A percentile compares a stretch with the other conserved stretches of the same genome.
These are phyloP conservation scores for Lamprotornis superbus DNA, from an alignment of 2,113 vertebrate genomes.

Conservation along the genomic window DNA sequence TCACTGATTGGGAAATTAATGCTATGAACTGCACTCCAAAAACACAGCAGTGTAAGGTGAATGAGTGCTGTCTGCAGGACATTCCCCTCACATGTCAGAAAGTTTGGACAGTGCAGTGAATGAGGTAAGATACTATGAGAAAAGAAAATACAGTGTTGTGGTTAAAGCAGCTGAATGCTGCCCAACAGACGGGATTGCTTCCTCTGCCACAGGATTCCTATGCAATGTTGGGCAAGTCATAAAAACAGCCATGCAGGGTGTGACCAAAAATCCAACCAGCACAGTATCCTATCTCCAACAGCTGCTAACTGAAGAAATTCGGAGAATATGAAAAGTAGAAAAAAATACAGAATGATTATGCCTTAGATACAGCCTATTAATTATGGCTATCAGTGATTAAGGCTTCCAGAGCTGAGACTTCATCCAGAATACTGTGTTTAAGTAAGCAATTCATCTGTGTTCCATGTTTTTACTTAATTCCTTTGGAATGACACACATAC, in stretches of 20 bases:
- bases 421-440: background rate
- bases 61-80: background rate
- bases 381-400: background rate
- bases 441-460: background rate
- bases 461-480: background rate
- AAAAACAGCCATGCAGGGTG: background rate
- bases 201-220: conserved; percentile 10
- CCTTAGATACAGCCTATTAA: background rate
- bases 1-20: background rate
- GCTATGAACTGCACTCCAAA: background rate
- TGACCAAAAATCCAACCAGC: background rate
- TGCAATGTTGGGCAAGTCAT: background rate
- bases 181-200: background rate
- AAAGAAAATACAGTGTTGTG: background rate
- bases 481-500: background rate
- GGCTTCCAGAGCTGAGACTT: background rate
- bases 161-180: background rate
- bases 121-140: background rate
- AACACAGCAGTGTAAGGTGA: background rate
- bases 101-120: background rate
- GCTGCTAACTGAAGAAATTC: background rate
- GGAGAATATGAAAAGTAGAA: background rate
- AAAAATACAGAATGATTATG: background rate
- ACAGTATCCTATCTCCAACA: background rate
- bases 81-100: background rate